These are phyloP conservation scores for Eonycteris spelaea DNA, from an alignment of 2,113 vertebrate genomes.

Conservation along the genomic window DNA sequence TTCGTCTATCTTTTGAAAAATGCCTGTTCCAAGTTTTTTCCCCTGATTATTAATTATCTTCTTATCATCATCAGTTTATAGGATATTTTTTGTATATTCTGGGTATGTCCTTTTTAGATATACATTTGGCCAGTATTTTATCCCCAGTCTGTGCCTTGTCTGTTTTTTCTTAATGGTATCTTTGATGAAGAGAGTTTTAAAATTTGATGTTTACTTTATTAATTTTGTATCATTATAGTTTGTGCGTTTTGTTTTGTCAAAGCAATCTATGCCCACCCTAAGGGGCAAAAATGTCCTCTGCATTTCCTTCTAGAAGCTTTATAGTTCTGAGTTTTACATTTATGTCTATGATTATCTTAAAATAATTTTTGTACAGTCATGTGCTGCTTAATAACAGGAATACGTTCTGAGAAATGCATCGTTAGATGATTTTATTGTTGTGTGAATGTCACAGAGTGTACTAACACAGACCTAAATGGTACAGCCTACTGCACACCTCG, in stretches of 20 bases:
- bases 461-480: too few relatives aligned
- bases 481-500: too few relatives aligned
- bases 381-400: too few relatives aligned
- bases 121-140: not conserved
- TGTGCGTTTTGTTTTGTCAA: not conserved
- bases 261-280: not conserved
- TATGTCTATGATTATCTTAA: not conserved
- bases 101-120: not conserved
- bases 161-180: not conserved
- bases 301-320: not conserved
- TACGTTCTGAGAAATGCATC: too few relatives aligned
- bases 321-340: not conserved
- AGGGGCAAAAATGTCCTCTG: not conserved
- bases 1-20: too few relatives aligned
- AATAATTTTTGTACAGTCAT: not conserved
- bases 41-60: too few relatives aligned
- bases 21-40: too few relatives aligned
- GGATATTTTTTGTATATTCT: too few relatives aligned
- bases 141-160: not conserved
- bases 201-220: not conserved
- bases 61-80: too few relatives aligned
- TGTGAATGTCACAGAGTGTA: too few relatives aligned
- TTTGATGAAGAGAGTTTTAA: not conserved
- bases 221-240: not conserved
- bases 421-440: too few relatives aligned